Evolutionary conservation across 1,140 invertebrate genomes (phyloP).

Genomic region (Drosophila subpulchrella): DNA sequence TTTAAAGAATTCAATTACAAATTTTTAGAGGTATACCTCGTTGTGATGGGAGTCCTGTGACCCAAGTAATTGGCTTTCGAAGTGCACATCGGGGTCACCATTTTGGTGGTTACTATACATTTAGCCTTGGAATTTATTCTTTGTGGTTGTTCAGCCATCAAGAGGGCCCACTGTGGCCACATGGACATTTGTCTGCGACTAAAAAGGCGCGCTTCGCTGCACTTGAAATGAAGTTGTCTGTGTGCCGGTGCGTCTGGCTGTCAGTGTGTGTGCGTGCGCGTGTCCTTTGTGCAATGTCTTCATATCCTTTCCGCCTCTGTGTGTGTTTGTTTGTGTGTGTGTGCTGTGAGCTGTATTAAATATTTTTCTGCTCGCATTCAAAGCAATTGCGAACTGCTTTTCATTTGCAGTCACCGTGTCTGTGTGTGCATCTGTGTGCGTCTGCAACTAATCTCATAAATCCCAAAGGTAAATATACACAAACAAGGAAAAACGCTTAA

Average conservation of each 20-base stretch:
- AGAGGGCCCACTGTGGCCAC: conserved; percentile 22
- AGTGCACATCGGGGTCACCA: not conserved
- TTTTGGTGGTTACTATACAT: too few relatives aligned
- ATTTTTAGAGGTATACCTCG: too few relatives aligned
- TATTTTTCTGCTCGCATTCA: conserved; percentile 71
- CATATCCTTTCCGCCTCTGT: conserved; percentile 25
- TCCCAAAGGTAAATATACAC: conserved; percentile 79
- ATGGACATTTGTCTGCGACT: conserved; percentile 56
- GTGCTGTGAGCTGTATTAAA: conserved; percentile 72
- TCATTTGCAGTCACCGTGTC: conserved; percentile 68
- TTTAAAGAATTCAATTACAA: not conserved
- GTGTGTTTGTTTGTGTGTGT: conserved; percentile 13
- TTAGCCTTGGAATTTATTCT: not conserved
- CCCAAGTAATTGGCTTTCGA: too few relatives aligned
- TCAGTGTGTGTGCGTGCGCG: conserved; percentile 28
- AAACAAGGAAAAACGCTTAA: conserved; percentile 78
- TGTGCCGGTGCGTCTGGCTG: conserved; percentile 11
- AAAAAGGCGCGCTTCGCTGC: conserved; percentile 62
- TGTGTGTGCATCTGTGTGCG: conserved; percentile 22
- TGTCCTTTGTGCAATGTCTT: conserved; percentile 59
- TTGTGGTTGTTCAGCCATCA: not conserved
- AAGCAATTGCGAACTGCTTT: conserved; percentile 67
- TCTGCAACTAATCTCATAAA: conserved; percentile 79
- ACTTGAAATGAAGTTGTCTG: conserved; percentile 64
- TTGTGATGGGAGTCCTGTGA: too few relatives aligned